Evolutionary conservation across 2,797 vertebrate species (phyloP), one percentile per base, ranked within the genome.

Genomic region (Hippoglossus hippoglossus): DNA sequence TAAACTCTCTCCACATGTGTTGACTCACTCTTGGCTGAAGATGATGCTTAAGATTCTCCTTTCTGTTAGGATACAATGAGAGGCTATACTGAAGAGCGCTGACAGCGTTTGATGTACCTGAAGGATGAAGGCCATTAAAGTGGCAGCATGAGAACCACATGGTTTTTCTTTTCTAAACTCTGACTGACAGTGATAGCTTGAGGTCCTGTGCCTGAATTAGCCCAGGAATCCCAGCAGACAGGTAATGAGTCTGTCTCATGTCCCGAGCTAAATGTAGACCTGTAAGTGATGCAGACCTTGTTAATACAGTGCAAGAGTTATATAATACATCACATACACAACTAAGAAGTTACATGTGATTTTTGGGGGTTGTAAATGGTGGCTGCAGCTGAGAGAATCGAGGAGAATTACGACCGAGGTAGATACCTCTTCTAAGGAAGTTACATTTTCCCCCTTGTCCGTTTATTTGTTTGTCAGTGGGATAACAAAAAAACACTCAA

Each of bases 181-280:
- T 39, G 55, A 41, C 46, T 73, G 79, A 80, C 67, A 61, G 66
- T n/a, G 25, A 65, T 56, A 41, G 52, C 52, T 24, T 67, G 0
- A 46, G 66, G 28, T 73, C 11, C 0, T 59, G 60, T 24, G 52
- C 51, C 60, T 73, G 66, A 82, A 65, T 67, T 76, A 87, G 60
- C 67, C 39, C 61, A 69, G 62, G 78, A 88, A 86, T 91, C 84
- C 79, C 79, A 71, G 28, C 63, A 55, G 86, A 84, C 75, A 79
- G 78, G 82, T 89, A 62, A 85, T 72, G 73, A 72, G 22, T 53
- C 73, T 59, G 53, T 36, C 61, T 81, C 70, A 49, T 79, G 70
- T 57, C 53, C 54, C 70, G 44, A 70, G 57, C 69, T 82, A 80
- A 79, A 78, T 57, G 61, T 65, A 75, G 76, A 59, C 5, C 44